These are phyloP conservation scores for Centruroides sculpturatus DNA, from an alignment of 1,140 invertebrate species.

Conservation along the genomic window DNA sequence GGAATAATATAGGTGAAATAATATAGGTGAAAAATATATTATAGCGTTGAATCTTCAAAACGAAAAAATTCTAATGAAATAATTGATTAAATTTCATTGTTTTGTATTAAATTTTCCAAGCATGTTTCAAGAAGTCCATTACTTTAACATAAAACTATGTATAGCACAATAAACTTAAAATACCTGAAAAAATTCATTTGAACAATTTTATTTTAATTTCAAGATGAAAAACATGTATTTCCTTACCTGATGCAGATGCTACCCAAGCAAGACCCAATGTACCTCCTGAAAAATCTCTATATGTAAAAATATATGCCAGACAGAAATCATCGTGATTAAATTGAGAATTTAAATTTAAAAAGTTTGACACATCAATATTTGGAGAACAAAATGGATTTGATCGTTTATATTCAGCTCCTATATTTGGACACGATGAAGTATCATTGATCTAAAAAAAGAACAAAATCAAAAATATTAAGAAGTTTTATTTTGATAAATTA, in stretches of 20 bases:
- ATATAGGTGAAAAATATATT: no score
- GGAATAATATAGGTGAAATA: no score
- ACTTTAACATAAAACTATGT: no score
- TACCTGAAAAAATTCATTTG: no score
- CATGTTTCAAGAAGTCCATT: no score
- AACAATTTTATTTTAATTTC: no score
- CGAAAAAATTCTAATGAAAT: no score
- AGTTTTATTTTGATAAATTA: no score
- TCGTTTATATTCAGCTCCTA: conserved; percentile 39
- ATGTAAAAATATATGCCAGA: conserved; percentile 96
- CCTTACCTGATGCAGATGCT: conserved; percentile 64
- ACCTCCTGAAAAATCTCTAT: conserved; percentile 88
- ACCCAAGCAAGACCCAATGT: conserved; percentile 97
- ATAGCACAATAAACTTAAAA: no score
- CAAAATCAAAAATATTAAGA: background rate
- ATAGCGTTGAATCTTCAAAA: no score
- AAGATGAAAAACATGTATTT: background rate
- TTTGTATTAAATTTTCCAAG: no score
- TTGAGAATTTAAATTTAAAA: conserved; percentile 92
- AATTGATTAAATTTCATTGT: no score
- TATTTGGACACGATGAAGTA: conserved; percentile 50
- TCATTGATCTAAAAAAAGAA: conserved; percentile 59
- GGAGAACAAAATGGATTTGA: conserved; percentile 90
- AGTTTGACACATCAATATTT: conserved; percentile 98
- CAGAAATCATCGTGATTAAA: conserved; percentile 97